These are phyloP conservation scores for Seira sanloemensis DNA, from an alignment of 2,888 invertebrate species.

Conservation along the genomic window DNA sequence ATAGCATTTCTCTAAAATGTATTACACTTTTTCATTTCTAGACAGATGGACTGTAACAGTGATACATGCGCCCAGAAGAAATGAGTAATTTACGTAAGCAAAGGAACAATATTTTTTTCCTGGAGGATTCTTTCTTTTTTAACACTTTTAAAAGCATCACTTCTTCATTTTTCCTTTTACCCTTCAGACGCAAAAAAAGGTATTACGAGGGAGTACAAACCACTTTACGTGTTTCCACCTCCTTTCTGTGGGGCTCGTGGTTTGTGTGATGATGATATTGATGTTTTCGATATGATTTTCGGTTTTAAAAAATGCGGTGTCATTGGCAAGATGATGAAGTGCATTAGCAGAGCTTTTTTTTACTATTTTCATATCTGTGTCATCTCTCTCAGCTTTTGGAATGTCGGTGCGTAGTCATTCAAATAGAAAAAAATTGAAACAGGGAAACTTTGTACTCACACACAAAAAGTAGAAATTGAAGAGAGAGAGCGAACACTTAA, in stretches of 20 bases:
- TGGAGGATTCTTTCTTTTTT: constrained; percentile 42
- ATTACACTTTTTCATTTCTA: background rate
- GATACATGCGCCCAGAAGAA: background rate
- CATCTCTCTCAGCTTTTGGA: constrained; percentile 15
- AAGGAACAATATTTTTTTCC: constrained; percentile 12
- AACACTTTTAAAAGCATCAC: constrained; percentile 62
- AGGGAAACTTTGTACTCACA: constrained; percentile 50
- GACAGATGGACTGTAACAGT: background rate
- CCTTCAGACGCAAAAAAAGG: constrained; percentile 30
- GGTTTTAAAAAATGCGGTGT: constrained; percentile 40
- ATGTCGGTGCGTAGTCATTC: too few species aligned
- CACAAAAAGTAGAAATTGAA: constrained; percentile 34
- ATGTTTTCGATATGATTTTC: constrained; percentile 41
- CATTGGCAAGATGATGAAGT: constrained; percentile 59
- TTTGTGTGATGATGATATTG: background rate
- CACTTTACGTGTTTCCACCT: background rate
- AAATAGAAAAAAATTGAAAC: background rate
- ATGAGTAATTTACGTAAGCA: background rate
- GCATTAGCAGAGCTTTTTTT: constrained; percentile 45
- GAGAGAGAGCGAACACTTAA: background rate
- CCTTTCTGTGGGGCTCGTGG: background rate
- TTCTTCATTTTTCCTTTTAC: constrained; percentile 48
- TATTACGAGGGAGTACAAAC: background rate
- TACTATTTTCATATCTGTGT: constrained; percentile 49
- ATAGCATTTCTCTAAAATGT: background rate